Evolutionary conservation across 2,797 vertebrate genomes (phyloP), one percentile per base, ranked within the genome.

Genomic region (Mastacembelus armatus): DNA sequence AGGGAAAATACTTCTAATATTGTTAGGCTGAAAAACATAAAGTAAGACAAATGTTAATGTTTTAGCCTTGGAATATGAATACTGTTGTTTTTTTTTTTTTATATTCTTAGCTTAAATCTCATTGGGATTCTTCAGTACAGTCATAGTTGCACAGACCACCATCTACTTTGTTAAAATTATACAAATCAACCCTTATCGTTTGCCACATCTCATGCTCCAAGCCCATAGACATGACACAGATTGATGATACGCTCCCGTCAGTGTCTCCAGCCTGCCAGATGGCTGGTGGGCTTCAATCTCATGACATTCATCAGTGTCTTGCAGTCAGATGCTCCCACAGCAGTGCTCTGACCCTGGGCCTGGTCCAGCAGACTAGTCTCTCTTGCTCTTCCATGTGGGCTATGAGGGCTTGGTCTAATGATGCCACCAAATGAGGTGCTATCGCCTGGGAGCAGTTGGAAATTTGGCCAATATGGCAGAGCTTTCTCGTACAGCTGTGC

Each of bases 241-340:
- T 91, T 71, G 80, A 90, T 89, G 79, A 68, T 51, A 29, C 56
- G 44, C 71, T 66, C 80, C 80, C 77, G 44, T 81, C 85, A 83
- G 66, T 70, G 75, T 87, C 81, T 88, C 61, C 69, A 51, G 52
- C 18, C 68, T 66, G 83, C 84, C 88, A 88, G 84, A 89, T 87
- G 85, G 88, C 87, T 86, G 79, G 66, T 84, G 83, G 89, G 85
- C 84, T 85, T 78, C 69, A 54, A 70, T 89, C 87, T 82, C 84
- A 80, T 83, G 81, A 87, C 87, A 91, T 93, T 74, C 73, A 92
- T 94, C 90, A 91, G 77, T 86, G 89, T 89, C 89, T 85, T 71
- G 71, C 89, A 85, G 89, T 90, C 88, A 89, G 82, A 85, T 87
- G 86, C 80, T 85, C 83, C 78, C 84, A 69, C 84, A 77, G 68